Evolutionary conservation across 2,888 invertebrate species (phyloP).

Genomic region (Adela reaumurella): DNA sequence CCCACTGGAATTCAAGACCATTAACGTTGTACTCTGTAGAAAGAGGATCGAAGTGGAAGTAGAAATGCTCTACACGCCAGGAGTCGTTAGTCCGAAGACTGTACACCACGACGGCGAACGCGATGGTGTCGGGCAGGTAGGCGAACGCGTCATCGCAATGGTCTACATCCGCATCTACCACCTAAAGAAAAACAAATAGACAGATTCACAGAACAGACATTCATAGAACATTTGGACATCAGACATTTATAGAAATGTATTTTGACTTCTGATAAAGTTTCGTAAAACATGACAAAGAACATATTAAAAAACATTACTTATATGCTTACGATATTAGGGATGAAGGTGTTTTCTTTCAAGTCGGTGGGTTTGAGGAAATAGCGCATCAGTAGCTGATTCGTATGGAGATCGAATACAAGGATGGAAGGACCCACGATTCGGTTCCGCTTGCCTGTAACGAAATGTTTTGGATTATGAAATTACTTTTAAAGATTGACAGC

Average conservation of each 20-base stretch:
- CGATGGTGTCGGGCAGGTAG: constrained; percentile 74
- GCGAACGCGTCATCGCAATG: constrained; percentile 73
- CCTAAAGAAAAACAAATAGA: too few relatives aligned
- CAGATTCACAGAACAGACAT: too few relatives aligned
- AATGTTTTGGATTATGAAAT: too few relatives aligned
- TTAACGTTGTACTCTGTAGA: constrained; percentile 72
- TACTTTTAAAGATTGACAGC: too few relatives aligned
- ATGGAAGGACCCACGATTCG: constrained; percentile 63
- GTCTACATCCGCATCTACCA: constrained; percentile 66
- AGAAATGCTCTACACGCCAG: constrained; percentile 77
- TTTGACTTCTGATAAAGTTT: too few relatives aligned
- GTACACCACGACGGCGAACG: constrained; percentile 74
- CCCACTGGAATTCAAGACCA: constrained; percentile 82
- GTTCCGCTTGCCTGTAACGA: constrained; percentile 29
- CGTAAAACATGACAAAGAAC: too few relatives aligned
- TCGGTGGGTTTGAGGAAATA: constrained; percentile 66
- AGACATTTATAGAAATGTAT: too few relatives aligned
- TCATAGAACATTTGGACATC: too few relatives aligned
- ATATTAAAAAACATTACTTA: too few relatives aligned
- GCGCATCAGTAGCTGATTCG: constrained; percentile 65
- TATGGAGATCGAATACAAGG: constrained; percentile 71
- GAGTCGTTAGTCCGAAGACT: constrained; percentile 69
- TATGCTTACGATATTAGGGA: constrained; percentile 71
- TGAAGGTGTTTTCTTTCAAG: constrained; percentile 71
- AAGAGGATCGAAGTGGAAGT: constrained; percentile 79